Evolutionary conservation across 2,888 invertebrate genomes (phyloP), one percentile per base, ranked within the genome.

Genomic region (Thelaira solivaga): DNA sequence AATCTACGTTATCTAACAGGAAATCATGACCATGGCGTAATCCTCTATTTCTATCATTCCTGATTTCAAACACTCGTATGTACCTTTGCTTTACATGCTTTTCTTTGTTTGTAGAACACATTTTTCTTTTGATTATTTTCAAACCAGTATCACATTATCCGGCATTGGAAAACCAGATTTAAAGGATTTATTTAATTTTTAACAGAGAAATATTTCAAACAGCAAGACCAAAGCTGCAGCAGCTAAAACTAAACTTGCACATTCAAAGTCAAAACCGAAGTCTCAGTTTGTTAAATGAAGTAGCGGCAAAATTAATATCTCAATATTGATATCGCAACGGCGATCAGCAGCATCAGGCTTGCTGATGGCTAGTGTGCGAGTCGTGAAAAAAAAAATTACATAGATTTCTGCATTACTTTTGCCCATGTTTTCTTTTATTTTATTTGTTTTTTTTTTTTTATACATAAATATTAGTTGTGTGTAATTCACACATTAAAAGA

Each of bases 151-250:
- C 81, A 81, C n/a, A n/a, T n/a, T 64, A 76, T 80, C 49, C 67
- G 57, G 45, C 49, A 61, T 71, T 71, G 68, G 55, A 81, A 45
- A 82, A 81, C 83, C 80, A 81, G 83, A 83, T 81, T 82, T 74
- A 65, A 80, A 79, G 59, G 81, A 57, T 79, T 78, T 67, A 47
- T 79, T 83, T 82, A 83, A 81, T 83, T 83, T 81, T 80, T 82
- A 80, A 82, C 81, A 57, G 80, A 82, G 82, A 82, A 86, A 84
- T 49, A 86, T 86, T 82, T 82, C 77, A 82, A 80, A 78, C 51
- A 49, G 39, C 51, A 49, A 45, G 13, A 45, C 43, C 29, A 53
- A 73, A 61, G 45, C 62, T 43, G 29, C 18, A 62, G 36, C 2
- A 61, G 47, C 10, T 16, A 20, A 22, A 7, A 11, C n/a, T n/a